These are phyloP conservation scores for Cercopithecus neglectus DNA, from an alignment of 2,797 vertebrate species.

Conservation along the genomic window DNA sequence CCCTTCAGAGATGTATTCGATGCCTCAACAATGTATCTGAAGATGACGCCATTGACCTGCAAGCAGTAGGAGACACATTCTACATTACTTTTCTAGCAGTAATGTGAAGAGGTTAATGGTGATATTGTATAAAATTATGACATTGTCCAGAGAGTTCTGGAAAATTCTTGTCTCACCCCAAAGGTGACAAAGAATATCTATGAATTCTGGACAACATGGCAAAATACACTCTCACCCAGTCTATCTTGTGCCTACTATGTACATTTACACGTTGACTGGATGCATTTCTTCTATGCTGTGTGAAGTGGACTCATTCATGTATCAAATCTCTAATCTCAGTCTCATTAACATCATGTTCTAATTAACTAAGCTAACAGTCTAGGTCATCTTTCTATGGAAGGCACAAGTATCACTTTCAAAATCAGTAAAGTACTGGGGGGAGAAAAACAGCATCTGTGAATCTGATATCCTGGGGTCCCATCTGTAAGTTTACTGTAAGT, in stretches of 20 bases:
- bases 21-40: not conserved
- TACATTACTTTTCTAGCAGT: conserved; percentile 3
- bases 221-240: not conserved
- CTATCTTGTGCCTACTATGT: not conserved
- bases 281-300: not conserved
- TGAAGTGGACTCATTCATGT: not conserved
- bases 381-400: not conserved
- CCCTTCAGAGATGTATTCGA: not conserved
- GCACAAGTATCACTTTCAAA: not conserved
- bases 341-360: not conserved
- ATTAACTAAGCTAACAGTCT: not conserved
- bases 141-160: conserved; percentile 1
- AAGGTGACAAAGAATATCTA: not conserved
- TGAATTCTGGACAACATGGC: not conserved
- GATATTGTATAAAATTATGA: not conserved
- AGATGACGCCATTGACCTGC: not conserved
- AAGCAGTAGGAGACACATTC: not conserved
- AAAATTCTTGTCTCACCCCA: conserved; percentile 13
- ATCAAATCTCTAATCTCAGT: not conserved
- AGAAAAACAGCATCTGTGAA: not conserved
- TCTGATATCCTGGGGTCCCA: not conserved
- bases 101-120: not conserved
- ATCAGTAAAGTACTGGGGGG: not conserved
- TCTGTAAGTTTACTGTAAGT: not conserved
- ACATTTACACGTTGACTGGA: not conserved